Base-by-base conservation (phyloP, 2,797 vertebrate genomes). In the Oryzias sinensis region DNA sequence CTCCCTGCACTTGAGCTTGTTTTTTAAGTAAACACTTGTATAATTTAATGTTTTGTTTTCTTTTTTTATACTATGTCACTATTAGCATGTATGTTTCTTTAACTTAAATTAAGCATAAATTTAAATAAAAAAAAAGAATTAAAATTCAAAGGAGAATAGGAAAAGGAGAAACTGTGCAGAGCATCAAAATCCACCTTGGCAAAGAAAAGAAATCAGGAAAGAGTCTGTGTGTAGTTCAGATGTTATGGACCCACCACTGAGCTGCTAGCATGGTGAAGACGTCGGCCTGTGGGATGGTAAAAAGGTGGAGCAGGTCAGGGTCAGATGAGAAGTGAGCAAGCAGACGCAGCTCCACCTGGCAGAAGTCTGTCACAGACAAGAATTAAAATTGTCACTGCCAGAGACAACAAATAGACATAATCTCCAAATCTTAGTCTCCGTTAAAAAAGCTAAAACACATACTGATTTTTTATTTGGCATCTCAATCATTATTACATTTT, bases 291-390 rank as follows among this genome's bases (percentile, higher is more conserved):
- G 93, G 89, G 59, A 92, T 86, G 80, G 86, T 90, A 82, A 98
- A 96, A 49, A 95, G 81, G 72, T 85, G 91, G 80, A 96, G 68
- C 77, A 98, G 93, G 77, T 95, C 94, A 11, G 94, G 93, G 87
- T 98, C 96, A 52, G 88, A 93, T 64, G 95, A 97, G 64, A 97
- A 91, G 74, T 97, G 95, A 77, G 96, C 93, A 70, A 98, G 88
- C 61, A 98, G 94, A 69, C 95, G 94, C 74, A 98, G 87, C 68
- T 98, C 95, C 74, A 97, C 93, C 84, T 98, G 96, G 65, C 94
- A 95, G 82, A 97, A 98, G 88, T 98, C 96, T 97, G 84, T 66
- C 55, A 70, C 24, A 9, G 2, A 59, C 25, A 60, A 14, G 62
- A 17, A 49, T 7, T 46, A 16, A 22, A 22, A 22, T 4, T 4